Evolutionary conservation across 2,888 invertebrate genomes (phyloP).

Genomic region (Yponomeuta sedellus): DNA sequence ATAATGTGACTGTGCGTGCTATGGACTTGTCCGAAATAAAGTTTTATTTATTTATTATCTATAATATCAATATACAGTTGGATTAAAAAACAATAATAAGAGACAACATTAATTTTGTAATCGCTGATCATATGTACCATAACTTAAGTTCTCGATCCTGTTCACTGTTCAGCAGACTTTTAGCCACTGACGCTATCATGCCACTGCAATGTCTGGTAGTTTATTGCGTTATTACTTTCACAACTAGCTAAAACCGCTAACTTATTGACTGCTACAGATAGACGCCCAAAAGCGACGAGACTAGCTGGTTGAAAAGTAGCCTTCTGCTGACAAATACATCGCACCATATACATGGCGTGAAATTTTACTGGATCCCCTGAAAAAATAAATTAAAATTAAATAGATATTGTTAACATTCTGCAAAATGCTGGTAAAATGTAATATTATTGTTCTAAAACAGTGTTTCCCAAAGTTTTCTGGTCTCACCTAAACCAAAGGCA

Average conservation of each 20-base stretch:
- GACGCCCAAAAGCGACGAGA: conserved; percentile 81
- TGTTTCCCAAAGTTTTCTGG: neutral
- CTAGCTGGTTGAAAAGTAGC: conserved; percentile 67
- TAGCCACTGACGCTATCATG: conserved; percentile 53
- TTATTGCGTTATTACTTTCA: conserved; percentile 51
- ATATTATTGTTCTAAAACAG: neutral
- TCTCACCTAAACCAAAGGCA: too few species aligned
- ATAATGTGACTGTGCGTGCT: too few species aligned
- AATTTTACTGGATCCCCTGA: conserved; percentile 87
- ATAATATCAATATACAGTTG: too few species aligned
- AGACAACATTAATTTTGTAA: too few species aligned
- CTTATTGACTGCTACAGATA: conserved; percentile 88
- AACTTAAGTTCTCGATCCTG: too few species aligned
- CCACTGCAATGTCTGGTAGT: conserved; percentile 79
- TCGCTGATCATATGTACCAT: too few species aligned
- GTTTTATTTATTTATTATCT: too few species aligned
- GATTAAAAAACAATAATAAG: too few species aligned
- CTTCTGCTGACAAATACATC: conserved; percentile 75
- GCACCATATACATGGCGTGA: conserved; percentile 86
- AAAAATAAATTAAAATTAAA: conserved; percentile 32
- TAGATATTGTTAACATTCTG: too few species aligned
- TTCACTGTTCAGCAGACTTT: neutral
- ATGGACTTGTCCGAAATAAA: too few species aligned
- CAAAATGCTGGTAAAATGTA: neutral
- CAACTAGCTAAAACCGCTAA: conserved; percentile 81